Evolutionary conservation across 2,113 vertebrate genomes (phyloP).

Genomic region (Lagopus leucura): DNA sequence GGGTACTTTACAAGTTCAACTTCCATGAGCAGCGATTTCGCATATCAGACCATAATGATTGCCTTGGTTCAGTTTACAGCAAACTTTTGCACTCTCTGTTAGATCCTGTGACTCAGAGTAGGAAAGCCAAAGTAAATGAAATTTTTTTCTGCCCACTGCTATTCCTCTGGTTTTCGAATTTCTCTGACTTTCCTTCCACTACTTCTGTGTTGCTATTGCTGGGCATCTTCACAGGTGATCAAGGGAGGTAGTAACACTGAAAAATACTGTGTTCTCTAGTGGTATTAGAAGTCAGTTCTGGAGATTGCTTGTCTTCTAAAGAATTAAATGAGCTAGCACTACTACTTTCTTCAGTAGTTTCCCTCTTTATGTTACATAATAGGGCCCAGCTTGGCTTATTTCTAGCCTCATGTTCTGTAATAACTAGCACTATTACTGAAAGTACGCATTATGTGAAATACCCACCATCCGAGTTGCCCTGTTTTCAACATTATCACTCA

Average conservation of each 20-base stretch:
- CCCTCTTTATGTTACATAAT: background rate
- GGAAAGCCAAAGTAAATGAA: background rate
- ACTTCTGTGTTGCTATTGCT: background rate
- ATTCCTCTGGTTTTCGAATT: background rate
- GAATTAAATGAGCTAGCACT: background rate
- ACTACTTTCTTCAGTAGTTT: background rate
- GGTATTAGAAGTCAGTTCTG: background rate
- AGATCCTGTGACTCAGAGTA: background rate
- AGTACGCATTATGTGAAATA: background rate
- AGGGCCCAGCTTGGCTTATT: background rate
- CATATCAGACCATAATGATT: background rate
- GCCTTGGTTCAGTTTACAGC: background rate
- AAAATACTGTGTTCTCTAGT: background rate
- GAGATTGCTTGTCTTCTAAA: background rate
- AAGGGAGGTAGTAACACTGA: background rate
- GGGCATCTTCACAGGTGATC: background rate
- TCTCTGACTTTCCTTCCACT: background rate
- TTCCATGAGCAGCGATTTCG: background rate
- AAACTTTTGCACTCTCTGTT: background rate
- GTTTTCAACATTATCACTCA: background rate
- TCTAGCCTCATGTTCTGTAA: background rate
- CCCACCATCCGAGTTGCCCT: background rate
- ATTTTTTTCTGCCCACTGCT: background rate
- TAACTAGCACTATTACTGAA: background rate
- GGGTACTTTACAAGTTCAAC: constrained; percentile 34